Evolutionary conservation across 2,888 invertebrate species (phyloP).

Genomic region (Spilosoma lubricipeda): DNA sequence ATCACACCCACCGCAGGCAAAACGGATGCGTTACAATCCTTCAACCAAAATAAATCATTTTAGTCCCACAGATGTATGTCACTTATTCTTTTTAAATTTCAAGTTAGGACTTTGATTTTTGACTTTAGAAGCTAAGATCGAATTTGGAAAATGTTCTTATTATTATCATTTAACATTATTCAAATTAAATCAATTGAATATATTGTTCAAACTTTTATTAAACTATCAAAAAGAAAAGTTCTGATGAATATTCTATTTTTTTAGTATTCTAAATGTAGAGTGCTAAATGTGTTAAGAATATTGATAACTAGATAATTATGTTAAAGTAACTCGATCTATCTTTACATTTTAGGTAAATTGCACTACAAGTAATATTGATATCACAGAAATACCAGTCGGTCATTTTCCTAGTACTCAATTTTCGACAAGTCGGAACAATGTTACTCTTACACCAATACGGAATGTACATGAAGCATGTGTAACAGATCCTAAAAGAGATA

Average conservation of each 20-base stretch:
- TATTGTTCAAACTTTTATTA: too few relatives aligned
- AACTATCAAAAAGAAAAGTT: not conserved
- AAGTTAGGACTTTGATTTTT: not conserved
- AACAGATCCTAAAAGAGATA: conserved; percentile 46
- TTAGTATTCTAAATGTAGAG: not conserved
- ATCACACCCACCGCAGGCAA: conserved; percentile 77
- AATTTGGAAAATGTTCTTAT: too few relatives aligned
- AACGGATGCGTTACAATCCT: conserved; percentile 67
- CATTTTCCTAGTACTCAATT: conserved; percentile 47
- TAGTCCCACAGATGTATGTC: conserved; percentile 60
- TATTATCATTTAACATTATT: too few relatives aligned
- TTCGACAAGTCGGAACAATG: conserved; percentile 26
- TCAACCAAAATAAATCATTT: conserved; percentile 54
- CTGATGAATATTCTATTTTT: not conserved
- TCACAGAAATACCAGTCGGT: conserved; percentile 53
- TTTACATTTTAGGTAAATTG: conserved; percentile 54
- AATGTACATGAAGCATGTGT: conserved; percentile 42
- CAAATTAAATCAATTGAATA: too few relatives aligned
- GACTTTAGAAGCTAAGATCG: too few relatives aligned
- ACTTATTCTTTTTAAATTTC: conserved; percentile 13
- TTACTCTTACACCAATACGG: conserved; percentile 53
- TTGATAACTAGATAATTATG: not conserved
- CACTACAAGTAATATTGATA: conserved; percentile 49
- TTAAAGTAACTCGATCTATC: not conserved
- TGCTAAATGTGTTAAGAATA: not conserved